Conservation (phyloP, 2,888 invertebrate genomes). For the Pristionchus maxplancki region DNA sequence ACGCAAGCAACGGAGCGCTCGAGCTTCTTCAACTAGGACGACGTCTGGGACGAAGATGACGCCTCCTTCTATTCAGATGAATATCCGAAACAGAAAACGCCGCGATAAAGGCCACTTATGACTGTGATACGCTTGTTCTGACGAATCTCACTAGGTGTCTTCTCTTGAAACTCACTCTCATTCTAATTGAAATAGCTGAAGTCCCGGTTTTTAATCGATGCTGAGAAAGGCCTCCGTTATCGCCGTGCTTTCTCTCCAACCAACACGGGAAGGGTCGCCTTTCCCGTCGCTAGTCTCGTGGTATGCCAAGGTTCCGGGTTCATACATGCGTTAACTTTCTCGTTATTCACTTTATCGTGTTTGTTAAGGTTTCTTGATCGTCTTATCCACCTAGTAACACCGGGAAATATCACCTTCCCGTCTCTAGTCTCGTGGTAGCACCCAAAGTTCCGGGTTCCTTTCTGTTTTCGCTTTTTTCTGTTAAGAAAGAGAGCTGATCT, state of each 20-base stretch:
- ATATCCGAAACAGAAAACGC: constrained; percentile 8
- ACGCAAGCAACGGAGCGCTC: background rate
- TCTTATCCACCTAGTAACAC: no score
- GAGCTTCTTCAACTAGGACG: background rate
- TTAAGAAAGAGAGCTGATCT: background rate
- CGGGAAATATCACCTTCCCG: no score
- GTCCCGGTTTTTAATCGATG: no score
- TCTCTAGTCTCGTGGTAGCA: background rate
- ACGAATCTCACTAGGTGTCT: no score
- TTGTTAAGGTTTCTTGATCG: no score
- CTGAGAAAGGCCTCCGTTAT: no score
- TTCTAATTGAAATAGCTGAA: background rate
- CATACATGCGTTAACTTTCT: background rate
- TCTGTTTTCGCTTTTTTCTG: background rate
- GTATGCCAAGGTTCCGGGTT: background rate
- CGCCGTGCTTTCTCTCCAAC: no score
- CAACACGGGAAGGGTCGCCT: background rate
- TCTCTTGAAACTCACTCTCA: background rate
- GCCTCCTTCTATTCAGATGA: background rate
- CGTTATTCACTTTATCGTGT: no score
- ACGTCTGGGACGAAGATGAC: background rate
- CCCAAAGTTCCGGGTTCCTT: background rate
- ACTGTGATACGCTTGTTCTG: background rate
- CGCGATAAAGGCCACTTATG: background rate
- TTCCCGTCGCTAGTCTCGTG: background rate